Base-by-base conservation (phyloP, 2,797 vertebrate genomes). In the Sorex maritimensis region DNA sequence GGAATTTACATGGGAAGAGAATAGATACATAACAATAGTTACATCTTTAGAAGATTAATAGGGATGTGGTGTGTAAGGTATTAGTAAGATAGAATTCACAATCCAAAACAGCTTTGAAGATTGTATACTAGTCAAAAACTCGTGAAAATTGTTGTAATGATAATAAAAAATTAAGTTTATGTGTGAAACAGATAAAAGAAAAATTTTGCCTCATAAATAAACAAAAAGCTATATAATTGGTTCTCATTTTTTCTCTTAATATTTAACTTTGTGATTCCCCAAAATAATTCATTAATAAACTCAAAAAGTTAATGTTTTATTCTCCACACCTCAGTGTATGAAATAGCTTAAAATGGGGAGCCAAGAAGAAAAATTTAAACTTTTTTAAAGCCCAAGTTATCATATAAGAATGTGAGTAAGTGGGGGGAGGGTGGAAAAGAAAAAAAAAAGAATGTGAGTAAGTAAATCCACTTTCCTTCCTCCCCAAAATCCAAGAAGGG, bases 291-390 rank as follows among this genome's bases (percentile, higher is more conserved):
- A 15, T 68, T 79, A 55, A n/a, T 14, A 34, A 21, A 46, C 72
- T 91, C 61, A 69, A 94, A 92, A 83, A 94, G 67, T 89, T 95
- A 87, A 87, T 58, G 2, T 74, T 89, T 67, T 61, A 44, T 74
- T 34, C 28, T 67, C 90, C 79, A n/a, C 41, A 86, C 49, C 77
- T 92, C 14, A 52, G 55, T 72, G 82, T 67, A 28, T 86, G n/a
- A 24, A 30, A 77, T 15, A 72, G 65, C 58, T 94, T 80, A 80
- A 88, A 61, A 82, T 49, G 41, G 46, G 78, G 73, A 38, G 28
- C 67, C 83, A 96, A 68, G 69, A 86, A 44, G 49, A 55, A 68
- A 1, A 92, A 85, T 92, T 94, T 24, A 80, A 72, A 84, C 38
- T 38, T 14, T 68, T 90, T 88, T 88, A 11, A 74, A 88, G 97